These are phyloP conservation scores for Quadroppia sp. DNA, from an alignment of 2,888 invertebrate species.

Conservation along the genomic window DNA sequence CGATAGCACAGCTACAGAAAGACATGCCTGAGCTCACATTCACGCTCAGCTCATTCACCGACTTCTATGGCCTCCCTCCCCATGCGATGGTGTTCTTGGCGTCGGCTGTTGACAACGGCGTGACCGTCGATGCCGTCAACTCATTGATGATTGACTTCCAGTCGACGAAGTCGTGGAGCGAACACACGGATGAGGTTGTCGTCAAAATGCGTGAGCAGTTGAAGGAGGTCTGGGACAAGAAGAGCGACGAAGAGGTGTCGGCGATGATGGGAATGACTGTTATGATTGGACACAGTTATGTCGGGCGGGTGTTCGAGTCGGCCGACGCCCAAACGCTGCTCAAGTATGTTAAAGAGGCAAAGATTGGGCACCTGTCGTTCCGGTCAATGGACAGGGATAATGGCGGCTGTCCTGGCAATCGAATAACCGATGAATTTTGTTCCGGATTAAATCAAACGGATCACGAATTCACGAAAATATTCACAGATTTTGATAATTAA, in stretches of 20 bases:
- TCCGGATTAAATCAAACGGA: no score
- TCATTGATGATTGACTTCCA: conserved; percentile 39
- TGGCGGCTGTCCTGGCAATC: no score
- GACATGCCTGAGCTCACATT: conserved; percentile 15
- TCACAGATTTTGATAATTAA: no score
- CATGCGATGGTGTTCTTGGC: conserved; percentile 28
- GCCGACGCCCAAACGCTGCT: no score
- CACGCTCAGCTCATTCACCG: conserved; percentile 34
- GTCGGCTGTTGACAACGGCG: conserved; percentile 20
- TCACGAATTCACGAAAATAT: no score
- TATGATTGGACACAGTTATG: conserved; percentile 41
- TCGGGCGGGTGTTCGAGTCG: no score
- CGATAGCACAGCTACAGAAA: conserved; percentile 2
- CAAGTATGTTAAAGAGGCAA: no score
- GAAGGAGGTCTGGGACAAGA: conserved; percentile 36
- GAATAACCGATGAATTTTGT: no score
- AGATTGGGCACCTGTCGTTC: no score
- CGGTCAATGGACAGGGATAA: no score
- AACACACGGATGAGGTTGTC: background rate
- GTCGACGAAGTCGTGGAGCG: conserved; percentile 24
- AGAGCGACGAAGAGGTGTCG: conserved; percentile 10
- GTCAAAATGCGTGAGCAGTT: conserved; percentile 28
- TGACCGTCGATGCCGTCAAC: conserved; percentile 40
- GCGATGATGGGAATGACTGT: conserved; percentile 39
- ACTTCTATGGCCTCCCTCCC: conserved; percentile 28